phyloP scores from a whole-genome alignment of 2,797 vertebrate genomes.

The Gastrophryne carolinensis region DNA sequence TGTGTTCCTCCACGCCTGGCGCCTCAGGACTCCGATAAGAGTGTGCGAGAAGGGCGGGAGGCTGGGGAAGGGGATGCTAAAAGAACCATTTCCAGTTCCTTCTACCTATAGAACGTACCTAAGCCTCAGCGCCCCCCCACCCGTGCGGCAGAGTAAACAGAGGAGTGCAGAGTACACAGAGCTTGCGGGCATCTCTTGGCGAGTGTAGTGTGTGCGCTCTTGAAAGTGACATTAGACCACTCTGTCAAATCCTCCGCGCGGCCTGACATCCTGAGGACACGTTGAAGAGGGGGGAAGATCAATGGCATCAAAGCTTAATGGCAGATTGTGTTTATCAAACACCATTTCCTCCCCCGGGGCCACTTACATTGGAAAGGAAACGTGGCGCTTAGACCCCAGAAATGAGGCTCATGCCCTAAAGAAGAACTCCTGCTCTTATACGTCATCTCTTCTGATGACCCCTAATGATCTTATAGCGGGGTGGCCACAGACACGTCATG shows the following conservation, averaged over 20 bases:
- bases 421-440: too few species aligned
- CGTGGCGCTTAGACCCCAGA: too few species aligned
- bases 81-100: conserved; percentile 14
- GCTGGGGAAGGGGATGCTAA: not conserved
- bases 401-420: too few species aligned
- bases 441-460: too few species aligned
- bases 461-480: too few species aligned
- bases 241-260: not conserved
- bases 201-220: not conserved
- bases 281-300: not conserved
- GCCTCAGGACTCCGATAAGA: conserved; percentile 47
- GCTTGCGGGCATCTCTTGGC: not conserved
- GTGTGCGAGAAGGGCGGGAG: not conserved
- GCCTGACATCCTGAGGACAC: not conserved
- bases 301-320: not conserved
- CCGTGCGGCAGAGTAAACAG: conserved; percentile 23
- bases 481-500: too few species aligned
- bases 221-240: not conserved
- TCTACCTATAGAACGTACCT: conserved; percentile 6
- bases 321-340: not conserved
- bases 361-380: too few species aligned
- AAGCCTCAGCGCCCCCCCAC: not conserved
- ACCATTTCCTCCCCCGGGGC: not conserved
- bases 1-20: conserved; percentile 40
- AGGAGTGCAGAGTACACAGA: not conserved